Percentiles rank a stretch among this genome's conserved stretches.
Conservation (phyloP, 2,113 vertebrate species). For the Pygathrix nemaeus region DNA sequence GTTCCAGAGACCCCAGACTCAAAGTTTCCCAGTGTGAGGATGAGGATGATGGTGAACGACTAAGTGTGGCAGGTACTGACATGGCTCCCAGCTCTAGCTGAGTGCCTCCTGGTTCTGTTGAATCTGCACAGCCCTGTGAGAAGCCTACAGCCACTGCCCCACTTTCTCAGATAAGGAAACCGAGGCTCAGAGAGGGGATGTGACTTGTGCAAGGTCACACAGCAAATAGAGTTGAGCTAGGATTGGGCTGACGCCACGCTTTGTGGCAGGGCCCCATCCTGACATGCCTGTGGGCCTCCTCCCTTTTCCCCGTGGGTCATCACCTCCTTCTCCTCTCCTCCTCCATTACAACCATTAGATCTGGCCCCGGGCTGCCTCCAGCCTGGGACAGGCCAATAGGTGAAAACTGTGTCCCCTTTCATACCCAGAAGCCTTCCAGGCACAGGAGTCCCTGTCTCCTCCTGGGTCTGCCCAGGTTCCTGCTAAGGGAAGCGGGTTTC, state of each 20-base stretch:
- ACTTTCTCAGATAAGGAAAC: no score
- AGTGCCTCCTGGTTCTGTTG: not conserved
- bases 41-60: not conserved
- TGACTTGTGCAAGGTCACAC: not conserved
- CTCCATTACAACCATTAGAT: not conserved
- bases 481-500: not conserved
- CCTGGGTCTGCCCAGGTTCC: not conserved
- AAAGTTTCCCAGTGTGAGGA: not conserved
- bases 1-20: not conserved
- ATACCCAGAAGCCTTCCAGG: not conserved
- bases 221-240: not conserved
- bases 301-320: fast-evolving
- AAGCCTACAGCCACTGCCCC: no score
- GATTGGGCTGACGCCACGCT: no score
- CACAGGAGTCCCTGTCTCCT: not conserved
- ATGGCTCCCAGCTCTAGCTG: no score
- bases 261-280: not conserved
- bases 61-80: fast-evolving
- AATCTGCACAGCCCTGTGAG: not conserved
- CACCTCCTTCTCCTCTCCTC: not conserved
- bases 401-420: not conserved
- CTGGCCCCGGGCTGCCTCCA: not conserved
- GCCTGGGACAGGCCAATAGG: not conserved
- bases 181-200: not conserved
- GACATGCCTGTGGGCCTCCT: no score